Evolutionary conservation across 2,797 vertebrate species (phyloP).

Genomic region (Chanos chanos): DNA sequence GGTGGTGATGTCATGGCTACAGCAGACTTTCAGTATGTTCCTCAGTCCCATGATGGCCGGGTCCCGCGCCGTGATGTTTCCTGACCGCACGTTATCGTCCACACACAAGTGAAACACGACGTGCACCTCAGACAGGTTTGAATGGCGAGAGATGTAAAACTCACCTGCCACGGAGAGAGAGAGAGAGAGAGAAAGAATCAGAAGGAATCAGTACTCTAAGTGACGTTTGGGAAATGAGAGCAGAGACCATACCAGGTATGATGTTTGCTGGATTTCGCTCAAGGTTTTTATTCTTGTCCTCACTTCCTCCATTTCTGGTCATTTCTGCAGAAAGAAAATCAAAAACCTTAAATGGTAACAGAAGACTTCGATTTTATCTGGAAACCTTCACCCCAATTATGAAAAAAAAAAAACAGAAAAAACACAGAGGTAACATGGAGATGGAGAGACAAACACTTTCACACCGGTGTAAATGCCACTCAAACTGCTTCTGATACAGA

Average conservation of each 20-base stretch:
- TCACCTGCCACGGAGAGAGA: conserved; percentile 77
- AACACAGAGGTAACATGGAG: not conserved
- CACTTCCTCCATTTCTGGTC: conserved; percentile 70
- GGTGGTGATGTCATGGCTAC: conserved; percentile 92
- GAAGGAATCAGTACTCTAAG: too few species aligned
- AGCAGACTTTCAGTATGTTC: conserved; percentile 98
- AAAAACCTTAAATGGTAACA: not conserved
- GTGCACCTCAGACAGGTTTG: conserved; percentile 95
- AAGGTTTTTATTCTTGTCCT: conserved; percentile 85
- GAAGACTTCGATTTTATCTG: not conserved
- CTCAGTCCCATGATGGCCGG: conserved; percentile 96
- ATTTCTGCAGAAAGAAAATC: conserved; percentile 54
- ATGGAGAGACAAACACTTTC: too few species aligned
- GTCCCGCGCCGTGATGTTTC: conserved; percentile 90
- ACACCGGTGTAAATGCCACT: too few species aligned
- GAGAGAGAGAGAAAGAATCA: too few species aligned
- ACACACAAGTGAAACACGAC: conserved; percentile 94
- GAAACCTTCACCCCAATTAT: too few species aligned
- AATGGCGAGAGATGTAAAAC: conserved; percentile 94
- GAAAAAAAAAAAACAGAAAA: too few species aligned
- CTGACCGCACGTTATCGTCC: conserved; percentile 90
- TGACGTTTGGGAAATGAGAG: too few species aligned
- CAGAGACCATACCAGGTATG: conserved; percentile 82
- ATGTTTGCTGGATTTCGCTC: conserved; percentile 91
- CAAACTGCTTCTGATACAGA: too few species aligned